A percentile compares a stretch with the other conserved stretches of the same genome.
Conservation (phyloP, 2,797 vertebrate species). For the Myioborus miniatus region DNA sequence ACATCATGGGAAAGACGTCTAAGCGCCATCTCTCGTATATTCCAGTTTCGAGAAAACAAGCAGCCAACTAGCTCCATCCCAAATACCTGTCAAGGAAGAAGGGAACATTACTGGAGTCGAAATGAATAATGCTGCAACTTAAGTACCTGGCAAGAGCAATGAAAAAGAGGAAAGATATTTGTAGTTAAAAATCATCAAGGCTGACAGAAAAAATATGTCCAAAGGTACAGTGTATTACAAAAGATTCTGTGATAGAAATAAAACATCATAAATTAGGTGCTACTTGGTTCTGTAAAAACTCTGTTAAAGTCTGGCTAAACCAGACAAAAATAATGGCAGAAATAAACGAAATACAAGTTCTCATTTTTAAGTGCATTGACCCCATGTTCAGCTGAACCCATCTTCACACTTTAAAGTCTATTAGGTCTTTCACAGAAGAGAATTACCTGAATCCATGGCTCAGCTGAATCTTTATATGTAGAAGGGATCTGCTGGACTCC, state of each 20-base stretch:
- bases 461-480: slow-evolving; percentile 83
- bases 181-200: neutral
- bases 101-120: neutral
- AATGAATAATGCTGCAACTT: neutral
- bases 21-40: slow-evolving; percentile 89
- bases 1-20: slow-evolving; percentile 89
- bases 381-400: neutral
- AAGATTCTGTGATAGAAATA: neutral
- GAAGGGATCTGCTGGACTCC: slow-evolving; percentile 87
- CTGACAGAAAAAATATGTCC: neutral
- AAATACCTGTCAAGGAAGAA: slow-evolving; percentile 78
- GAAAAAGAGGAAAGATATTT: neutral
- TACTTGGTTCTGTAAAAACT: neutral
- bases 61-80: slow-evolving; percentile 89
- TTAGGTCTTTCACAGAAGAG: neutral
- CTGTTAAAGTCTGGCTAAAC: neutral
- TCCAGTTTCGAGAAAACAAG: slow-evolving; percentile 92
- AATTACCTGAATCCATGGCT: slow-evolving; percentile 89
- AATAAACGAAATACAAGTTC: neutral
- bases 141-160: neutral
- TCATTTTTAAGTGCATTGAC: neutral
- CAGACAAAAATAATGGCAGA: neutral
- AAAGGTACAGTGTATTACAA: neutral
- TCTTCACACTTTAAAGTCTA: neutral
- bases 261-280: neutral